phyloP scores from a whole-genome alignment of 2,888 invertebrate genomes.

The Venusia cambrica region DNA sequence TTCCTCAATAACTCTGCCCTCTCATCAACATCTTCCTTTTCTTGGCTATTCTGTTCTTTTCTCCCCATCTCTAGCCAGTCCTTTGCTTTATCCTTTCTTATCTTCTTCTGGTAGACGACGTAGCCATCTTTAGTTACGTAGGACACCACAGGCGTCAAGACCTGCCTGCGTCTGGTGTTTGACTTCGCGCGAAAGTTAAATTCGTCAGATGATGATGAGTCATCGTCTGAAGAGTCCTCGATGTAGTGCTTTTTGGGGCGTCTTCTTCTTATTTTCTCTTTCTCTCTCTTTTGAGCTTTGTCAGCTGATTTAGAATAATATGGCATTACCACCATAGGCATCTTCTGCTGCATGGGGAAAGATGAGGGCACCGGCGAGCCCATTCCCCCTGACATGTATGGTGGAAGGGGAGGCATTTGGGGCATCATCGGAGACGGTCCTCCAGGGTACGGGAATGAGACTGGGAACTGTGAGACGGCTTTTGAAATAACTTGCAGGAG shows the following conservation, averaged over 20 bases:
- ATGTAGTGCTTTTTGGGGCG: constrained; percentile 26
- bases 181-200: constrained; percentile 22
- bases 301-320: constrained; percentile 48
- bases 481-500: constrained; percentile 21
- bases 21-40: constrained; percentile 20
- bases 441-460: constrained; percentile 19
- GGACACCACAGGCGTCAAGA: constrained; percentile 65
- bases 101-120: constrained; percentile 66
- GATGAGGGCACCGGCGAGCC: constrained; percentile 32
- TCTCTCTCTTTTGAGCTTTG: constrained; percentile 30
- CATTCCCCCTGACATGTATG: constrained; percentile 22
- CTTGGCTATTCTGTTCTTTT: constrained; percentile 17
- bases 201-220: constrained; percentile 33
- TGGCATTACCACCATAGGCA: constrained; percentile 64
- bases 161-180: constrained; percentile 36
- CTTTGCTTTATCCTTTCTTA: constrained; percentile 57
- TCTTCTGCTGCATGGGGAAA: constrained; percentile 40
- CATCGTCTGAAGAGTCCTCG: constrained; percentile 19
- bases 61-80: constrained; percentile 57
- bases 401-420: constrained; percentile 31
- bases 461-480: constrained; percentile 21
- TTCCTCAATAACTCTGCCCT: constrained; percentile 15
- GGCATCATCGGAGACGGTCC: constrained; percentile 25
- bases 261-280: constrained; percentile 29
- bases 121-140: constrained; percentile 66